Percentiles rank a stretch among this genome's conserved stretches.
These are phyloP conservation scores for Calliphora vomitoria DNA, from an alignment of 2,888 invertebrate species.

Conservation along the genomic window DNA sequence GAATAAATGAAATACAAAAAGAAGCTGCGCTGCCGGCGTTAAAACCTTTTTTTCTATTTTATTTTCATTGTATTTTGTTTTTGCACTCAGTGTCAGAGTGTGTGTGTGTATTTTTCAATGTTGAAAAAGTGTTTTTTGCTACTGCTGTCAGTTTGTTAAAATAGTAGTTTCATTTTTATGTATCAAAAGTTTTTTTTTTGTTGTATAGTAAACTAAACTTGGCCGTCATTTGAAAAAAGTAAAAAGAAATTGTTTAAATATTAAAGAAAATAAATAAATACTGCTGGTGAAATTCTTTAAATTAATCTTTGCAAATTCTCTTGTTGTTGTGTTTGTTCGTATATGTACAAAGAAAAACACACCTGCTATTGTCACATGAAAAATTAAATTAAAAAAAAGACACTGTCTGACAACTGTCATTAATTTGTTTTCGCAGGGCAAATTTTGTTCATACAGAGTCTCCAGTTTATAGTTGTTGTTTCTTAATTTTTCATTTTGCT, in stretches of 20 bases:
- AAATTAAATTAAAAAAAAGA: constrained; percentile 16
- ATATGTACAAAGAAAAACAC: constrained; percentile 37
- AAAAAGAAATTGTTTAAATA: background rate
- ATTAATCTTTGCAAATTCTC: constrained; percentile 20
- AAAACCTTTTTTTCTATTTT: constrained; percentile 45
- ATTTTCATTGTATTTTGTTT: constrained; percentile 37
- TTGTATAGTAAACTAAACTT: constrained; percentile 45
- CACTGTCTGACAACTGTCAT: constrained; percentile 46
- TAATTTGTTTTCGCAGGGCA: constrained; percentile 26
- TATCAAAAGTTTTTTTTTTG: background rate
- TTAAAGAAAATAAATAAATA: constrained; percentile 7
- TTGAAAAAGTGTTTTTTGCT: constrained; percentile 22
- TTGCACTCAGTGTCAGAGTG: constrained; percentile 15
- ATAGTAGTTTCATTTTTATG: background rate
- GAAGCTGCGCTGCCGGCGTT: constrained; percentile 70
- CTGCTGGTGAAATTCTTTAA: constrained; percentile 23
- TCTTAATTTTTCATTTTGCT: constrained; percentile 28
- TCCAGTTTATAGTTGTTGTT: constrained; percentile 25
- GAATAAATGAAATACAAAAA: constrained; percentile 48
- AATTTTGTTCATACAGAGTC: constrained; percentile 25
- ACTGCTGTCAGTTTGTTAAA: background rate
- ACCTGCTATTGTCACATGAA: constrained; percentile 59
- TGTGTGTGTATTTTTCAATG: constrained; percentile 33
- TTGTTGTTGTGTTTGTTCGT: constrained; percentile 24
- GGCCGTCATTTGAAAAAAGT: constrained; percentile 25